Evolutionary conservation across 2,113 vertebrate genomes (phyloP).

Genomic region (Sciurus niger): DNA sequence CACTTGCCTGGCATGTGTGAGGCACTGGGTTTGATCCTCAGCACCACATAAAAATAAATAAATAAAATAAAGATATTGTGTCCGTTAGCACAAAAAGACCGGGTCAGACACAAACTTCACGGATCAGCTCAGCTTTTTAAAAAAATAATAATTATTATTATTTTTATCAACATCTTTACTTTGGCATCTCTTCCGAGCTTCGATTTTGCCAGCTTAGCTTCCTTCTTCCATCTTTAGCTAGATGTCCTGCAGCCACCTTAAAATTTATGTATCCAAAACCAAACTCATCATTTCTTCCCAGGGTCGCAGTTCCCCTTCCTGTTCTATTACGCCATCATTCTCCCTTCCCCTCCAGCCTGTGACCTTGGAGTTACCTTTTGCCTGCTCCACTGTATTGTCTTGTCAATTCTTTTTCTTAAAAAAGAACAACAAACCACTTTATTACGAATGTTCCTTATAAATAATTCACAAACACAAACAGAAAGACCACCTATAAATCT

Average conservation of each 20-base stretch:
- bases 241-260: not conserved
- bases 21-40: no score
- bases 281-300: not conserved
- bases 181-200: not conserved
- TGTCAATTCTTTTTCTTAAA: slow-evolving; percentile 21
- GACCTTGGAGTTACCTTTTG: not conserved
- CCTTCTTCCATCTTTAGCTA: not conserved
- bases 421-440: not conserved
- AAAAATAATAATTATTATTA: no score
- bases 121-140: no score
- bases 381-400: not conserved
- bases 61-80: no score
- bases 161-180: not conserved
- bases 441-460: not conserved
- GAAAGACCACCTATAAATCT: not conserved
- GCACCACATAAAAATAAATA: no score
- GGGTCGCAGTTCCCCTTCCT: not conserved
- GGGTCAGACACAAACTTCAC: no score
- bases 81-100: no score
- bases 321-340: not conserved
- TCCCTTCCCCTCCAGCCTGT: not conserved
- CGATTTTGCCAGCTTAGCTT: slow-evolving; percentile 6
- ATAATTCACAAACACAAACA: not conserved
- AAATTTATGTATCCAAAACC: not conserved
- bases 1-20: no score